phyloP scores from a whole-genome alignment of 2,113 vertebrate genomes.

The Caretta caretta region DNA sequence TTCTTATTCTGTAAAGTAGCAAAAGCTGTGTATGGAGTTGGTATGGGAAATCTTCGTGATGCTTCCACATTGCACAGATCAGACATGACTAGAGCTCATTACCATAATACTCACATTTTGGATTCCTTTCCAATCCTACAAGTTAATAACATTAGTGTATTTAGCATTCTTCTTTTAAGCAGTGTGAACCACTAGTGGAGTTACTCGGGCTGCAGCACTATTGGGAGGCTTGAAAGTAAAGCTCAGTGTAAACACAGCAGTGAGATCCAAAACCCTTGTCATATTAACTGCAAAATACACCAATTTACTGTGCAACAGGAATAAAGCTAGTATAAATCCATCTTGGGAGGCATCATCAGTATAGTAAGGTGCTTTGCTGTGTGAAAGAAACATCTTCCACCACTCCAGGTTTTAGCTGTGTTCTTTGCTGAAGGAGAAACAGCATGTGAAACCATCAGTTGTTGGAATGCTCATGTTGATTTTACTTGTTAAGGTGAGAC shows the following conservation, averaged over 20 bases:
- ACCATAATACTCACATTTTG: neutral
- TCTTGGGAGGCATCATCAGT: neutral
- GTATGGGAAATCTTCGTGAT: neutral
- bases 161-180: neutral
- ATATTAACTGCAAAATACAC: neutral
- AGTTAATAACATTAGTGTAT: neutral
- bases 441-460: neutral
- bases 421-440: neutral
- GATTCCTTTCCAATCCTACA: no score
- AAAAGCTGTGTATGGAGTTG: neutral
- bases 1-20: neutral
- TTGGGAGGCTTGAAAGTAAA: neutral
- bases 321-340: neutral
- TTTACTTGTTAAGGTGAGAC: neutral
- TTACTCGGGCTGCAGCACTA: neutral
- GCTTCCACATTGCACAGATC: neutral
- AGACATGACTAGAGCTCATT: neutral
- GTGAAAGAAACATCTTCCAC: neutral
- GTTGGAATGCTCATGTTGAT: neutral
- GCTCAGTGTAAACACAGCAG: rapidly evolving
- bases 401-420: neutral
- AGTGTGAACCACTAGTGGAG: neutral
- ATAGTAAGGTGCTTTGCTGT: neutral
- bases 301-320: no score
- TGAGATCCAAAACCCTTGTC: neutral